Evolutionary conservation across 2,113 vertebrate genomes (phyloP).

Genomic region (Perca flavescens): DNA sequence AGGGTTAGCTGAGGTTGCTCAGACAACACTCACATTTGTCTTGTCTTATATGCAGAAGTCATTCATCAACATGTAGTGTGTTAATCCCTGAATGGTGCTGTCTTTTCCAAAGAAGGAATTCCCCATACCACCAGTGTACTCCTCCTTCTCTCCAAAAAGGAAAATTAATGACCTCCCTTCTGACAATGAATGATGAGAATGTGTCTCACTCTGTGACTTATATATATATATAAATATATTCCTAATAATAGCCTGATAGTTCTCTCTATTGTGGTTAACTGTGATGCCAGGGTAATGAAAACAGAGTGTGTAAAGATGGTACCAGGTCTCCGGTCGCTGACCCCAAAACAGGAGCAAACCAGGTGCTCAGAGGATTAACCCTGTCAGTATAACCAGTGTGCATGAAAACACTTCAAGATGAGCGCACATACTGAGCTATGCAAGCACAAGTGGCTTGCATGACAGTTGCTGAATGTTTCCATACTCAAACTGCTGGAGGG

Average conservation of each 20-base stretch:
- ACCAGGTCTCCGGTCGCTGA: conserved; percentile 48
- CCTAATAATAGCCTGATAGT: conserved; percentile 28
- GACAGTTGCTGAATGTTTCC: conserved; percentile 66
- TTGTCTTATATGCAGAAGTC: conserved; percentile 21
- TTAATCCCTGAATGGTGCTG: conserved; percentile 50
- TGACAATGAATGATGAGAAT: conserved; percentile 58
- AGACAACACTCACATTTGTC: conserved; percentile 48
- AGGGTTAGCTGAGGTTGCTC: conserved; percentile 44
- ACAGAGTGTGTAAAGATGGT: conserved; percentile 39
- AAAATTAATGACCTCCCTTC: conserved; percentile 49
- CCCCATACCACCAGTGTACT: conserved; percentile 17
- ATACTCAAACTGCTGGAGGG: conserved; percentile 40
- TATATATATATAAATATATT: conserved; percentile 1
- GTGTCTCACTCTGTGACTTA: conserved; percentile 33
- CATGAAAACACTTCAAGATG: conserved; percentile 70
- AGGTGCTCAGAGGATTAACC: conserved; percentile 71
- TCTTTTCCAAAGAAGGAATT: conserved; percentile 40
- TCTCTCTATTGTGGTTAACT: conserved; percentile 52
- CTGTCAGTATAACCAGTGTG: conserved; percentile 62
- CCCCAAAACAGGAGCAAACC: conserved; percentile 67
- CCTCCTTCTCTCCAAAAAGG: conserved; percentile 26
- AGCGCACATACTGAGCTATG: conserved; percentile 36
- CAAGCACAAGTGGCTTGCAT: conserved; percentile 61
- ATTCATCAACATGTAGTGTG: conserved; percentile 50
- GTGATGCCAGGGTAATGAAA: conserved; percentile 55